A percentile compares a stretch with the other conserved stretches of the same genome.
phyloP scores from a whole-genome alignment of 2,888 invertebrate species.

The Sicus ferrugineus region DNA sequence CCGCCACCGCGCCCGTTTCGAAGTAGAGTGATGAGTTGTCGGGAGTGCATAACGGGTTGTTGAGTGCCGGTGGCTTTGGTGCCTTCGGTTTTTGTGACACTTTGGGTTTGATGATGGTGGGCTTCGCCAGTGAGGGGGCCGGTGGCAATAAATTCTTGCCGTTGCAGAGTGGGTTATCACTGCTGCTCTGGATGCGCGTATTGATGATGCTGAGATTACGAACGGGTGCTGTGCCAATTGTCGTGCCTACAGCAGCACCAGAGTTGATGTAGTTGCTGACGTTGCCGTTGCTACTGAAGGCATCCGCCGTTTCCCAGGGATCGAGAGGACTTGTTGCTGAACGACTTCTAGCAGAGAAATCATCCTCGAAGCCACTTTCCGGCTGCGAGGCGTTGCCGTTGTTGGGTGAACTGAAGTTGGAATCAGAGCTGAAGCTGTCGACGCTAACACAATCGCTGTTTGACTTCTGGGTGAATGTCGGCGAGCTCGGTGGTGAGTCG shows the following conservation, averaged over 20 bases:
- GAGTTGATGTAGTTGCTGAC: constrained; percentile 44
- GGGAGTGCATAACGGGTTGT: constrained; percentile 32
- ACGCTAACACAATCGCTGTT: constrained; percentile 79
- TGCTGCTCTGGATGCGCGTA: constrained; percentile 62
- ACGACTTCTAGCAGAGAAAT: constrained; percentile 69
- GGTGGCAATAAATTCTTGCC: constrained; percentile 65
- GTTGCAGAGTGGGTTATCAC: constrained; percentile 70
- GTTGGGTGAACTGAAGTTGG: constrained; percentile 68
- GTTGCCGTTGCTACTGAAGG: constrained; percentile 35
- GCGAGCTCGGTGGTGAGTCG: constrained; percentile 77
- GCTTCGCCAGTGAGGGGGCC: constrained; percentile 67
- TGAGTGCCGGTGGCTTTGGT: constrained; percentile 53
- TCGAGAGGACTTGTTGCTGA: constrained; percentile 60
- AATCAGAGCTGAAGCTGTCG: constrained; percentile 79
- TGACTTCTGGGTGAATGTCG: constrained; percentile 77
- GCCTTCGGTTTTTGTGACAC: constrained; percentile 63
- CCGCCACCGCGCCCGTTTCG: constrained; percentile 32
- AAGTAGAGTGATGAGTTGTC: background rate
- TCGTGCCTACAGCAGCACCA: constrained; percentile 35
- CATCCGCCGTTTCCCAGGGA: constrained; percentile 62
- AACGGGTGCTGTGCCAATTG: constrained; percentile 62
- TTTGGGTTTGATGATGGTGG: constrained; percentile 75
- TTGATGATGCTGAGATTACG: constrained; percentile 51
- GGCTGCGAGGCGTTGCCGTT: constrained; percentile 74
- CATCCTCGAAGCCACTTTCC: constrained; percentile 85